These are phyloP conservation scores for Cydia strobilella DNA, from an alignment of 1,140 invertebrate species.

Conservation along the genomic window DNA sequence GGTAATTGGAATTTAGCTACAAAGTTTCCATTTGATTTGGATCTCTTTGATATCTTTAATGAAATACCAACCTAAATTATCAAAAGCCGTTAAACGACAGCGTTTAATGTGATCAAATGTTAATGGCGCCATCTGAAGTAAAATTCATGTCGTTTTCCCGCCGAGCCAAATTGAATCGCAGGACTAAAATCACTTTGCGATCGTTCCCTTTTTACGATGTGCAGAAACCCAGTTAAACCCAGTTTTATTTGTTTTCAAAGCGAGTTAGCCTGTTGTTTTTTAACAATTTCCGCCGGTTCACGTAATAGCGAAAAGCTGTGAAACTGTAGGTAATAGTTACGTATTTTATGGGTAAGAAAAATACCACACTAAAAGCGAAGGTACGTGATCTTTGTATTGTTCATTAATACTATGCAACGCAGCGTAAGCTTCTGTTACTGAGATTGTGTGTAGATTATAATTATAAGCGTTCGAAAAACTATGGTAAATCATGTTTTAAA, in stretches of 20 bases:
- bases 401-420: slow-evolving; percentile 12
- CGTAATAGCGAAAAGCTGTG: slow-evolving; percentile 31
- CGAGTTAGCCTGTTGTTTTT: slow-evolving; percentile 11
- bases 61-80: neutral
- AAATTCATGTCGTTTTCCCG: slow-evolving; percentile 19
- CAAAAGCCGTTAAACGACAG: neutral
- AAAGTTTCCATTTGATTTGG: neutral
- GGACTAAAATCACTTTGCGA: slow-evolving; percentile 33
- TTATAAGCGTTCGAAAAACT: neutral
- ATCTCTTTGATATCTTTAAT: neutral
- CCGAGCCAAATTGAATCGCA: slow-evolving; percentile 28
- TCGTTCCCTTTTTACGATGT: slow-evolving; percentile 37
- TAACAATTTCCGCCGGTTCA: slow-evolving; percentile 4
- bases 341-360: slow-evolving; percentile 20
- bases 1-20: neutral
- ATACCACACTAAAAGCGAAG: slow-evolving; percentile 18
- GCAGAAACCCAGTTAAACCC: slow-evolving; percentile 34
- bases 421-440: slow-evolving; percentile 10
- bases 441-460: slow-evolving; percentile 21
- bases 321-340: slow-evolving; percentile 25
- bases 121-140: neutral
- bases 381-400: slow-evolving; percentile 26
- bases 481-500: neutral
- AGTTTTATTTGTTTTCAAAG: slow-evolving; percentile 34
- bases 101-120: neutral